Percentiles rank a stretch among this genome's conserved stretches.
These are phyloP conservation scores for Corythornis madagascariensis DNA, from an alignment of 2,113 vertebrate species.

Conservation along the genomic window DNA sequence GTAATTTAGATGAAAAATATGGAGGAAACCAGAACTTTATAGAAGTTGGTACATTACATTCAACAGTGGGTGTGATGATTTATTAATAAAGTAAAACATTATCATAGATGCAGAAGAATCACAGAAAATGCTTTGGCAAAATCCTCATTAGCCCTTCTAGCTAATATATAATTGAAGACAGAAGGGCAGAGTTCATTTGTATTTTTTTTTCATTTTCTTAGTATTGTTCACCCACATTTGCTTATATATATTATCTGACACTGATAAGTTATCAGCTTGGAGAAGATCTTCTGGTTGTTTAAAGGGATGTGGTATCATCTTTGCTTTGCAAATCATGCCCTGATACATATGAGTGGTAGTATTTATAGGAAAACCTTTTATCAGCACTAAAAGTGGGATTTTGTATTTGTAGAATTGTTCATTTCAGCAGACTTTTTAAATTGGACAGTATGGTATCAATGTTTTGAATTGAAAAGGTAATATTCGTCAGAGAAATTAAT, in stretches of 20 bases:
- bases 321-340: constrained; percentile 13
- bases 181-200: constrained; percentile 25
- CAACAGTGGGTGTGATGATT: constrained; percentile 3
- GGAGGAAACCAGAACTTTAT: not conserved
- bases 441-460: not conserved
- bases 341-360: not conserved
- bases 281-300: not conserved
- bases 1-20: constrained; percentile 24
- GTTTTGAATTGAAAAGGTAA: constrained; percentile 44
- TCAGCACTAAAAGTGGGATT: not conserved
- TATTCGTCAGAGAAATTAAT: not conserved
- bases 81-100: constrained; percentile 39
- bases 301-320: constrained; percentile 17
- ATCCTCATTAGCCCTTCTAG: constrained; percentile 14
- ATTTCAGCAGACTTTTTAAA: constrained; percentile 4
- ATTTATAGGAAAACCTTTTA: not conserved
- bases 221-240: not conserved
- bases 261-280: not conserved
- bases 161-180: constrained; percentile 28
- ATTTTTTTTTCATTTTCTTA: constrained; percentile 2
- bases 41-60: constrained; percentile 18
- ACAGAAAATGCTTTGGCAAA: not conserved
- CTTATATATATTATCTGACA: not conserved
- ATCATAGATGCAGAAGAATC: constrained; percentile 6
- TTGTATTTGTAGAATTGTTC: not conserved